Base-by-base conservation (phyloP, 2,113 vertebrate species). In the Arvicanthis niloticus region DNA sequence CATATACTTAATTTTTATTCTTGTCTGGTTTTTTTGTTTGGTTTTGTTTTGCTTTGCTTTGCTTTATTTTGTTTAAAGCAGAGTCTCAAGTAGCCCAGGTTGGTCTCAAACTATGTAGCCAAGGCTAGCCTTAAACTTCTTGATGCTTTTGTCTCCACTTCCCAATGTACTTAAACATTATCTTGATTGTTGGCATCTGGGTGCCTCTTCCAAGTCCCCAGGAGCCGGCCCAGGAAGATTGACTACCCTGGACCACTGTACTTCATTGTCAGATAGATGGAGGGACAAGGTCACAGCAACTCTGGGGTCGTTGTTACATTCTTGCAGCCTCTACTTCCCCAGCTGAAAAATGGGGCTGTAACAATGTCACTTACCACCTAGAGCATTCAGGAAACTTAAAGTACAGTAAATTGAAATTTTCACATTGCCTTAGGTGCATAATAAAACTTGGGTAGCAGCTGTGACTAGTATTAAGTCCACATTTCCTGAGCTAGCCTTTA, bases 401-500 rank as follows among this genome's bases (percentile, higher is more conserved):
- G 76, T 5, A 17, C 51, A 51, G 22, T 19, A 56, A 65, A 17
- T 19, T 16, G 3, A 1, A 12, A 80, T 4, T 37, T 80, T 29
- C 73, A 51, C 70, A 5, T 68, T 34, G 75, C 45, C 31, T 62
- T 75, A 60, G 15, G 67, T n/a, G 24, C 62, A 56, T 19, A 22
- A 1, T 21, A 67, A 91, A 40, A 5, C 0, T 42, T 15, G 7
- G 6, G 24, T 70, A 53, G 15, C 17, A 26, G 16, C 17, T 42
- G 0, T 17, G 16, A 58, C 31, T 26, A 29, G 37, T 8, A 26
- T 31, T 15, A 62, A 70, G 68, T 4, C 67, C 3, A 0, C 42
- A 40, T 84, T 91, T 96, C 40, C 90, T 82, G 62, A 70, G 81
- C 34, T 75, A 56, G 60, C 7, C 82, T 94, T 45, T 82, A 77